These are phyloP conservation scores for Scaptomyza flava DNA, from an alignment of 2,888 invertebrate species.

Conservation along the genomic window DNA sequence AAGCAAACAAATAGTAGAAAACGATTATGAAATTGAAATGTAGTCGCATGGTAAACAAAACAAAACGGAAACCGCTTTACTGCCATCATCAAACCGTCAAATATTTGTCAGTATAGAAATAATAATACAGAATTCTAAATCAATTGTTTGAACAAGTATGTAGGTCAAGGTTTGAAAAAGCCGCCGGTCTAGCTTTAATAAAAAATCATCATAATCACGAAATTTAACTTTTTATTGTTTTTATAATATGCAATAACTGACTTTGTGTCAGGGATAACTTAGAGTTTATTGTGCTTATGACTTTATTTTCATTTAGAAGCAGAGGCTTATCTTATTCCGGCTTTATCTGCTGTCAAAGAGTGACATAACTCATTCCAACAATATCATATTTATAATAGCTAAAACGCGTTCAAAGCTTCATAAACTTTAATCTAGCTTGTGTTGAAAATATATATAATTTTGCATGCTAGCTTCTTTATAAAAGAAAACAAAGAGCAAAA, in stretches of 20 bases:
- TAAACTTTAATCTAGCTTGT: no score
- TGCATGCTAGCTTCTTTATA: no score
- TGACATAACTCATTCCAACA: not conserved
- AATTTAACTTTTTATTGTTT: not conserved
- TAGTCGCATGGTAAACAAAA: conserved; percentile 20
- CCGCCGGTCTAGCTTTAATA: not conserved
- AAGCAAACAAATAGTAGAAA: conserved; percentile 15
- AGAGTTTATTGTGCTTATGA: conserved; percentile 16
- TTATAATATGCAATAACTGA: not conserved
- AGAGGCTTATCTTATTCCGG: conserved; percentile 2
- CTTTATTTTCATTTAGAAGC: not conserved
- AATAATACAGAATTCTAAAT: not conserved
- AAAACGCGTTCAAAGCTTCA: no score
- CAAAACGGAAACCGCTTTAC: conserved; percentile 2
- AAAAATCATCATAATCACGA: not conserved
- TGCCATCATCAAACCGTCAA: not conserved
- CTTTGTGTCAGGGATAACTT: not conserved
- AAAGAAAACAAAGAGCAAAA: no score
- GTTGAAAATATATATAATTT: no score
- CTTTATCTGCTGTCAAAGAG: conserved; percentile 15
- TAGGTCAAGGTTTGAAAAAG: conserved; percentile 29
- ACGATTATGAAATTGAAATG: conserved; percentile 5
- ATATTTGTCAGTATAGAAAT: not conserved
- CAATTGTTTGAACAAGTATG: not conserved
- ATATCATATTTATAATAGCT: not conserved